phyloP scores from a whole-genome alignment of 2,113 vertebrate species.

The Catharus fuscescens region DNA sequence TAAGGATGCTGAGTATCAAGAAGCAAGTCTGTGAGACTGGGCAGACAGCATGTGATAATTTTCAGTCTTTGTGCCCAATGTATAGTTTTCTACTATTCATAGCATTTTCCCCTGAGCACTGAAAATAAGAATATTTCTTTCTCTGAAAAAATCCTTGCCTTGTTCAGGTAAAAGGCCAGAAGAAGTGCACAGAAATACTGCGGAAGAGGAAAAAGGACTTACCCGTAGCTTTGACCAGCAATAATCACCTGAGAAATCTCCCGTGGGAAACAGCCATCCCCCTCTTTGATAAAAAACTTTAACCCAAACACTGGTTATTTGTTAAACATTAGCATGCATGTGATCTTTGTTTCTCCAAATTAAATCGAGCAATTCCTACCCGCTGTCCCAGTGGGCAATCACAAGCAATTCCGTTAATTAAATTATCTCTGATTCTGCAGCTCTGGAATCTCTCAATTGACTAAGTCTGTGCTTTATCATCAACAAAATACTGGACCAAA shows the following conservation, averaged over 20 bases:
- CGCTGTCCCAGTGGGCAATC: slow-evolving; percentile 67
- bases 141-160: not conserved
- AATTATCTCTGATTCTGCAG: slow-evolving; percentile 76
- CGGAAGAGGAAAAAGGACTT: not conserved
- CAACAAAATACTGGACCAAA: slow-evolving; percentile 62
- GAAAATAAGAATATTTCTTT: not conserved
- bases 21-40: not conserved
- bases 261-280: not conserved
- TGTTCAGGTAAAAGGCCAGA: not conserved
- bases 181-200: not conserved
- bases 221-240: not conserved
- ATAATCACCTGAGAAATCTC: not conserved
- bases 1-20: not conserved
- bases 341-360: slow-evolving; percentile 75
- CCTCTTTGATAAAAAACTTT: slow-evolving; percentile 14
- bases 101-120: not conserved
- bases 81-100: not conserved
- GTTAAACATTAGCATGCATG: slow-evolving; percentile 71
- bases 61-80: not conserved
- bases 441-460: slow-evolving; percentile 74
- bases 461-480: slow-evolving; percentile 71
- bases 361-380: slow-evolving; percentile 72
- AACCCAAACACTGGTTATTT: slow-evolving; percentile 57
- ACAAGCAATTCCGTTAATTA: slow-evolving; percentile 74
- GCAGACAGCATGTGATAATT: not conserved